These are phyloP conservation scores for Bradypodion ventrale DNA, from an alignment of 2,797 vertebrate genomes.

Conservation along the genomic window DNA sequence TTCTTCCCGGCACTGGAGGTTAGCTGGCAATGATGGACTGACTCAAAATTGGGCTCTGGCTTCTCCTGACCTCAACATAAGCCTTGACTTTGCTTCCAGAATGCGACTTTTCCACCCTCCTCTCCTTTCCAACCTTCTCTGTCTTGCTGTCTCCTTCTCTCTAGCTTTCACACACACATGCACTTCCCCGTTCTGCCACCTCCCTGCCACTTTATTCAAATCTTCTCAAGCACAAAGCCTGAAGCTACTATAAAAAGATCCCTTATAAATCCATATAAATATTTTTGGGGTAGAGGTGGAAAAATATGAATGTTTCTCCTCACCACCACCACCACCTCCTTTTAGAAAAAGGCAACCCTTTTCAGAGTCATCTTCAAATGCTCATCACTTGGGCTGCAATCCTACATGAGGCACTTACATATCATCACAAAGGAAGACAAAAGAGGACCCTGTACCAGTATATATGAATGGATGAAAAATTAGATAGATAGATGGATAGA, in stretches of 20 bases:
- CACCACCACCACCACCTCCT: background rate
- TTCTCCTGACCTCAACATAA: background rate
- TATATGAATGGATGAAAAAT: too few species aligned
- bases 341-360: background rate
- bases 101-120: background rate
- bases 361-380: background rate
- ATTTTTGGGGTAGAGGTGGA: background rate
- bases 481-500: too few species aligned
- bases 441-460: too few species aligned
- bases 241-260: background rate
- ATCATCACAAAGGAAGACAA: too few species aligned
- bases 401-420: too few species aligned
- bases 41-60: background rate
- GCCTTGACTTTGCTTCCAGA: background rate
- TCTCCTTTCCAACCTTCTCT: too few species aligned
- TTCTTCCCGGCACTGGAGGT: background rate
- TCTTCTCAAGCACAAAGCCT: background rate
- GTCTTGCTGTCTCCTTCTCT: too few species aligned
- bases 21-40: background rate
- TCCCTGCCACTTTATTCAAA: background rate
- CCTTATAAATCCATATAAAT: background rate
- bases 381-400: background rate
- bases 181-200: too few species aligned
- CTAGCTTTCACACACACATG: too few species aligned
- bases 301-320: background rate